Evolutionary conservation across 2,888 invertebrate species (phyloP).

Genomic region (Dione vanillae): DNA sequence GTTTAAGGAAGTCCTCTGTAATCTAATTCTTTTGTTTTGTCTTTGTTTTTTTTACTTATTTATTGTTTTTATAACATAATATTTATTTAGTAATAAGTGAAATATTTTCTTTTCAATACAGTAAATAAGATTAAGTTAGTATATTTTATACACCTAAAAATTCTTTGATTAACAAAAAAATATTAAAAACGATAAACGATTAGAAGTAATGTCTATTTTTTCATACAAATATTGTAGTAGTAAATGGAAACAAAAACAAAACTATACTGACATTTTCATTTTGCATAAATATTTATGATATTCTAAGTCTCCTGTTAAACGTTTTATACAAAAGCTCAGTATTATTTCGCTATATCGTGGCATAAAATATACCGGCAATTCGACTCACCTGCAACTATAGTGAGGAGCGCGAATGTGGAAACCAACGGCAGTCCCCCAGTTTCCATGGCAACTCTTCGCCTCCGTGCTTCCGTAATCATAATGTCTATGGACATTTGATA

Average conservation of each 20-base stretch:
- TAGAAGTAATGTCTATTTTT: slow-evolving; percentile 10
- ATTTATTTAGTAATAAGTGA: not conserved
- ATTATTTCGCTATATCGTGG: slow-evolving; percentile 10
- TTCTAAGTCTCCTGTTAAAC: slow-evolving; percentile 8
- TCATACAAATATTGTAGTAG: not conserved
- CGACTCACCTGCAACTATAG: slow-evolving; percentile 73
- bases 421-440: slow-evolving; percentile 75
- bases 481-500: slow-evolving; percentile 61
- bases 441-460: slow-evolving; percentile 72
- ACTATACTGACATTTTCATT: slow-evolving; percentile 6
- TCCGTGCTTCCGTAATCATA: slow-evolving; percentile 65
- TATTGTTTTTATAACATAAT: not conserved
- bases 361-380: slow-evolving; percentile 12
- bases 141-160: not conserved
- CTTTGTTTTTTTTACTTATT: not conserved
- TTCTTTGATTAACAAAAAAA: not conserved
- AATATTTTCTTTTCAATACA: not conserved
- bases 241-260: not conserved
- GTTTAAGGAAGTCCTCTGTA: not conserved
- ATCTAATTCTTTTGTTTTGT: not conserved
- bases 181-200: not conserved
- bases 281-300: slow-evolving; percentile 15
- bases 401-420: slow-evolving; percentile 77
- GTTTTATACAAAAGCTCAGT: slow-evolving; percentile 12
- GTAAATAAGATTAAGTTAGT: not conserved